Evolutionary conservation across 1,140 invertebrate species (phyloP), one percentile per base, ranked within the genome.

Genomic region (Drosophila rhopaloa): DNA sequence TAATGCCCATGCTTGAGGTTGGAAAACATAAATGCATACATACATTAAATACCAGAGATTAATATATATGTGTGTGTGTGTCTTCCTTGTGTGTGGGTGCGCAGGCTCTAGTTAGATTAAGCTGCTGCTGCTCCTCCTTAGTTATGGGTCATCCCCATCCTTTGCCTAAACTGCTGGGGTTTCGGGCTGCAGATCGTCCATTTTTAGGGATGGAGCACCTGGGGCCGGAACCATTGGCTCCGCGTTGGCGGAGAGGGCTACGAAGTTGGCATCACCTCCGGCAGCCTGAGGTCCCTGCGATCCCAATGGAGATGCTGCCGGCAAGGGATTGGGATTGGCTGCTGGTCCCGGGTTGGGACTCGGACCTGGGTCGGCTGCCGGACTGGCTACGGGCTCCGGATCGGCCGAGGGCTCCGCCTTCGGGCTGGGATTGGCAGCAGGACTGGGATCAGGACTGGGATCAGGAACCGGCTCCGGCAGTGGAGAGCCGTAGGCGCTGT

Each of bases 1-100:
- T 53, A 70, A 50, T 75, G 80, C 80, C 27, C 47, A 47, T 83
- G 80, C 75, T 61, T n/a, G 40, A 47, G 13, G 27, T 58, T 40
- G 40, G 24, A 56, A 61, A 76, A 57, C 19, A 54, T 59, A 75
- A 50, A 5, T 59, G 35, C 43, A 50, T 37, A 59, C 37, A 43
- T 58, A 29, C 11, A 41, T 56, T 16, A 37, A 62, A 46, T 43
- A 53, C 47, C 11, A 50, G 46, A 50, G 8, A 47, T 54, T 32
- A 48, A 40, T 16, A 43, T 47, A 46, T 41, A 44, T 67, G n/a
- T 74, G 57, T 60, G 57, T 60, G 61, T 62, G 62, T 35, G 55
- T 62, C 47, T 44, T 29, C 35, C 43, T 54, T 70, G 44, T 60
- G 68, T 47, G 40, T 37, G 50, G 50, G 29, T 48, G 61, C 27